Evolutionary conservation across 2,888 invertebrate species (phyloP).

Genomic region (Dasysyrphus albostriatus): DNA sequence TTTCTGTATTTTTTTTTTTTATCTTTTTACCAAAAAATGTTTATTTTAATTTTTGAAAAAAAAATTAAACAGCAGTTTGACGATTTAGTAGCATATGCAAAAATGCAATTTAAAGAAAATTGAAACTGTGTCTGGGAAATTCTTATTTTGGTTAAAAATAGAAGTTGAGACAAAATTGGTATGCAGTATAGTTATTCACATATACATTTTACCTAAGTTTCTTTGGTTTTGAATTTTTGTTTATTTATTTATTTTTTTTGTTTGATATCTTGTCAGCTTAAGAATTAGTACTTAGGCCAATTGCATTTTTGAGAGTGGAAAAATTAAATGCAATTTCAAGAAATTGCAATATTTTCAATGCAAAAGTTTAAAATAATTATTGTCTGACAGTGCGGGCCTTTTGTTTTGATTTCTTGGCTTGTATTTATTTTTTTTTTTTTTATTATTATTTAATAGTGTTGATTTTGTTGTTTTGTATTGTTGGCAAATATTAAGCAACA

Average conservation of each 20-base stretch:
- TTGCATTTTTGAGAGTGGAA: slow-evolving; percentile 48
- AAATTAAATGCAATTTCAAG: slow-evolving; percentile 61
- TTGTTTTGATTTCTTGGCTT: slow-evolving; percentile 70
- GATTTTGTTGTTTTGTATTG: slow-evolving; percentile 24
- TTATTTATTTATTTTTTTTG: slow-evolving; percentile 19
- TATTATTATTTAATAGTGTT: not conserved
- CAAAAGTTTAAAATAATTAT: slow-evolving; percentile 57
- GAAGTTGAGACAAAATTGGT: slow-evolving; percentile 24
- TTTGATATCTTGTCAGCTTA: slow-evolving; percentile 14
- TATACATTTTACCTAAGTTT: slow-evolving; percentile 17
- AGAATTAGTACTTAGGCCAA: slow-evolving; percentile 34
- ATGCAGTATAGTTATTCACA: slow-evolving; percentile 2
- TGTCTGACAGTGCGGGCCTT: slow-evolving; percentile 61
- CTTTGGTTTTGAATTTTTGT: slow-evolving; percentile 23
- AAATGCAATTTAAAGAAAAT: slow-evolving; percentile 40
- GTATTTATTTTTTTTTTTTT: slow-evolving; percentile 46
- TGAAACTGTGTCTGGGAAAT: slow-evolving; percentile 44
- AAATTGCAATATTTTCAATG: slow-evolving; percentile 31
- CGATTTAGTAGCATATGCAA: slow-evolving; percentile 67
- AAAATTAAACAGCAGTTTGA: slow-evolving; percentile 59
- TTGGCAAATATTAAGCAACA: slow-evolving; percentile 65
- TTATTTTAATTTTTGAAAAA: slow-evolving; percentile 56
- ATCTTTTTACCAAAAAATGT: slow-evolving; percentile 23
- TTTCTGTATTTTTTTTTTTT: slow-evolving; percentile 13
- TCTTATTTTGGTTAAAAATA: slow-evolving; percentile 72